Conservation (phyloP, 2,797 vertebrate species). For the Xenentodon cancila region DNA sequence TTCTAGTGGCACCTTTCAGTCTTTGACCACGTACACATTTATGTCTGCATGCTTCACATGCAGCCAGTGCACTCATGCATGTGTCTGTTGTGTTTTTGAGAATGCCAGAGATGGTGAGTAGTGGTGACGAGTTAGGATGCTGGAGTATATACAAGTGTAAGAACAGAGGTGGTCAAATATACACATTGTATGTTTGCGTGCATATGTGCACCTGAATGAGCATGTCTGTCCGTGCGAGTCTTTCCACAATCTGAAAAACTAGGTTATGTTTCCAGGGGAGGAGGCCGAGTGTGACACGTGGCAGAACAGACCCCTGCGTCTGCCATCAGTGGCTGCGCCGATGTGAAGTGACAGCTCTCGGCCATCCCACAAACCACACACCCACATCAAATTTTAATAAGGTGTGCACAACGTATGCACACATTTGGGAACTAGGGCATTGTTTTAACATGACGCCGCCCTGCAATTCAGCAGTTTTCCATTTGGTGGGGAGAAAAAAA, state of each 20-base stretch:
- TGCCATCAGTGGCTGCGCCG: conserved; percentile 38
- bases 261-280: conserved; percentile 70
- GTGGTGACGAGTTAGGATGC: too few relatives aligned
- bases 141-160: too few relatives aligned
- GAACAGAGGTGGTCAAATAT: neutral
- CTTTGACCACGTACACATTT: too few relatives aligned
- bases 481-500: conserved; percentile 15
- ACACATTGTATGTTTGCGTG: conserved; percentile 1
- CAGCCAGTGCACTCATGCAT: too few relatives aligned
- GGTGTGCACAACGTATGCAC: conserved; percentile 42
- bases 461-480: conserved; percentile 47
- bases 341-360: conserved; percentile 60
- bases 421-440: conserved; percentile 54
- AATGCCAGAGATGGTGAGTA: too few relatives aligned
- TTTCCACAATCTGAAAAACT: conserved; percentile 43
- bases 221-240: neutral
- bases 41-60: too few relatives aligned
- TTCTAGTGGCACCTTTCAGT: too few relatives aligned
- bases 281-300: conserved; percentile 62
- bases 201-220: neutral
- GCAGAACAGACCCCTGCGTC: conserved; percentile 57
- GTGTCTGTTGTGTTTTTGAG: too few relatives aligned
- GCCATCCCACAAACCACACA: conserved; percentile 25
- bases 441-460: conserved; percentile 43
- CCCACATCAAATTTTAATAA: conserved; percentile 53